A percentile compares a stretch with the other conserved stretches of the same genome.
These are phyloP conservation scores for Callospermophilus lateralis DNA, from an alignment of 2,113 vertebrate genomes.

Conservation along the genomic window DNA sequence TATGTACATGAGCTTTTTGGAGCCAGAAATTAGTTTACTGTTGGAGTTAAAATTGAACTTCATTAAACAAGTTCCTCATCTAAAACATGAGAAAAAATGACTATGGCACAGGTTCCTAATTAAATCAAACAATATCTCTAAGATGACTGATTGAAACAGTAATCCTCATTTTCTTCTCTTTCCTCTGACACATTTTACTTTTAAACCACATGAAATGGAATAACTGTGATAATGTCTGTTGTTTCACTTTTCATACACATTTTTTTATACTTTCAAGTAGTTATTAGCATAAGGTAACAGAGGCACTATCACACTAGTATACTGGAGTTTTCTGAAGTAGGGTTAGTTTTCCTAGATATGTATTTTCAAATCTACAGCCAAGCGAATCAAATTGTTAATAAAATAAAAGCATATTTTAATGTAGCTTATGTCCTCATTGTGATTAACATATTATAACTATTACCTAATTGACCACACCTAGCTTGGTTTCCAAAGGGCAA, in stretches of 20 bases:
- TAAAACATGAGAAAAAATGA: neutral
- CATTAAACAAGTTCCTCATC: neutral
- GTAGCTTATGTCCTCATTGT: neutral
- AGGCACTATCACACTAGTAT: neutral
- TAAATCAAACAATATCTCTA: conserved; percentile 20
- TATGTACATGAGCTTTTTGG: neutral
- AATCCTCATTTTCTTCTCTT: neutral
- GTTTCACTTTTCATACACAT: conserved; percentile 8
- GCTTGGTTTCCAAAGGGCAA: conserved; percentile 33
- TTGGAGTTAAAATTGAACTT: neutral
- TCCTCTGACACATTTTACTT: neutral
- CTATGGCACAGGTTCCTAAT: neutral
- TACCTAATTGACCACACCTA: neutral
- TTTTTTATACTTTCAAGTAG: conserved; percentile 47
- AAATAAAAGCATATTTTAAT: conserved; percentile 4
- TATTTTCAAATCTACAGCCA: neutral
- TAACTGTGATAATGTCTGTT: neutral
- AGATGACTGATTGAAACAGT: neutral
- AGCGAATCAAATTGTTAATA: neutral
- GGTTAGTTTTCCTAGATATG: neutral
- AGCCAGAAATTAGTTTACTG: neutral
- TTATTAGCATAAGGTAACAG: conserved; percentile 29
- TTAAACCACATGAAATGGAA: conserved; percentile 35
- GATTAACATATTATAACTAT: neutral
- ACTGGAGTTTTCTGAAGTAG: neutral